Conservation (phyloP, 2,113 vertebrate genomes). For the Burhinus oedicnemus region DNA sequence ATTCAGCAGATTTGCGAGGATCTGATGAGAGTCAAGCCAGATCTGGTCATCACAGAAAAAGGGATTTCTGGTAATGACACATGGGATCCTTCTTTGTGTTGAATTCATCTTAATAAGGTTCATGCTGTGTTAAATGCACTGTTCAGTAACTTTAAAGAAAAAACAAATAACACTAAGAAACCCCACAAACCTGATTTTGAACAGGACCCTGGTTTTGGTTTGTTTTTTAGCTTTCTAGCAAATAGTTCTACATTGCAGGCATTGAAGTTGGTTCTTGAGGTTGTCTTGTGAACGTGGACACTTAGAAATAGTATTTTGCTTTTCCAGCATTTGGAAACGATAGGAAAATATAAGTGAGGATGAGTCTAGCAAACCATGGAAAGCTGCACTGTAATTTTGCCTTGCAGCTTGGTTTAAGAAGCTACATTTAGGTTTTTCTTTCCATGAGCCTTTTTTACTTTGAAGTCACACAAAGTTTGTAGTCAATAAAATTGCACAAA, state of each 20-base stretch:
- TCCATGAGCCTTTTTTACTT: background rate
- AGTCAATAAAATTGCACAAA: background rate
- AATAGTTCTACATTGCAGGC: background rate
- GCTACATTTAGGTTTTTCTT: background rate
- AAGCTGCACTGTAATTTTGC: rapidly evolving
- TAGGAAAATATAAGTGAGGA: background rate
- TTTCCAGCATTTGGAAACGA: background rate
- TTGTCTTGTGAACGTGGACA: background rate
- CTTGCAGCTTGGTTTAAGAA: background rate
- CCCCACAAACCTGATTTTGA: background rate
- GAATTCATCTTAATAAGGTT: background rate
- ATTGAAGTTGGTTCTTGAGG: background rate
- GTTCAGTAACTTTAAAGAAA: background rate
- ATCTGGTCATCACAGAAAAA: slow-evolving; percentile 94
- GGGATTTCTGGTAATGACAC: slow-evolving; percentile 87
- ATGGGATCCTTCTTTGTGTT: rapidly evolving
- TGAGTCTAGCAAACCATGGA: background rate
- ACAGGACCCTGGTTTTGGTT: background rate
- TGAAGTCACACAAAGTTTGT: background rate
- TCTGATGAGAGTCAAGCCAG: slow-evolving; percentile 90
- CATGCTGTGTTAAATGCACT: background rate
- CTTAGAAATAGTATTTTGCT: background rate
- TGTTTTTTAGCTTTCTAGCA: background rate
- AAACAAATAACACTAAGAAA: too few relatives aligned
- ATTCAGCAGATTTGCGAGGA: slow-evolving; percentile 97